Base-by-base conservation (phyloP, 2,113 vertebrate species). In the Picathartes gymnocephalus region DNA sequence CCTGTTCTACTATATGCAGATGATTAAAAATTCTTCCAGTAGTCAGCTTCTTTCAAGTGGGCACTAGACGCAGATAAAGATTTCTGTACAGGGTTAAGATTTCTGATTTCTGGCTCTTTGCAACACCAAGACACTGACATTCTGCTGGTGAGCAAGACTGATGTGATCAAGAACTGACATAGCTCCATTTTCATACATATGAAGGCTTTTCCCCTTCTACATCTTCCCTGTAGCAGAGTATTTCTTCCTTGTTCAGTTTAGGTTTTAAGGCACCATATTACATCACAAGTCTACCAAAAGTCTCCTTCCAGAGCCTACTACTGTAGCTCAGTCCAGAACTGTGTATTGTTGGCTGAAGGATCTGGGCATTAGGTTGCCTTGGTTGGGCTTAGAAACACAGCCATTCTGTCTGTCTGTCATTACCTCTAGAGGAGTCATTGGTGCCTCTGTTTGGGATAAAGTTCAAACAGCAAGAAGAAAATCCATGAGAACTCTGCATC, bases 351-450 rank as follows among this genome's bases (percentile, higher is more conserved):
- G 37, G 40, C 24, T 79, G 48, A 72, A 86, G 68, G 53, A 58
- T 47, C 18, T 35, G 48, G 33, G 37, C 77, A 69, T 8, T 19
- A 35, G 35, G 7, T 40, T 31, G 28, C 37, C 18, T 69, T 80
- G 40, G 33, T 4, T 80, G 27, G 21, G 40, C 40, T 66, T 40
- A 45, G 77, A 64, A 44, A 35, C 0, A 2, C 0, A 0, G 19
- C n/a, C 7, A 10, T n/a, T 68, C 31, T 53, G 35, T 27, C 69
- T 44, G 57, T 27, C 48, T 64, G 18, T 22, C 50, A 22, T 48
- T n/a, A 58, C 9, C 6, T 45, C 28, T 2, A 24, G 58, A 79
- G 39, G 30, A 80, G 60, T 83, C 25, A 19, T 54, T 3, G 1
- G 45, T n/a, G 51, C 28, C 21, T 68, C n/a, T 47, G 45, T 87